Percentiles rank a stretch among this genome's conserved stretches.
Evolutionary conservation across 2,888 invertebrate genomes (phyloP).

Genomic region (Dorcus parallelipipedus): DNA sequence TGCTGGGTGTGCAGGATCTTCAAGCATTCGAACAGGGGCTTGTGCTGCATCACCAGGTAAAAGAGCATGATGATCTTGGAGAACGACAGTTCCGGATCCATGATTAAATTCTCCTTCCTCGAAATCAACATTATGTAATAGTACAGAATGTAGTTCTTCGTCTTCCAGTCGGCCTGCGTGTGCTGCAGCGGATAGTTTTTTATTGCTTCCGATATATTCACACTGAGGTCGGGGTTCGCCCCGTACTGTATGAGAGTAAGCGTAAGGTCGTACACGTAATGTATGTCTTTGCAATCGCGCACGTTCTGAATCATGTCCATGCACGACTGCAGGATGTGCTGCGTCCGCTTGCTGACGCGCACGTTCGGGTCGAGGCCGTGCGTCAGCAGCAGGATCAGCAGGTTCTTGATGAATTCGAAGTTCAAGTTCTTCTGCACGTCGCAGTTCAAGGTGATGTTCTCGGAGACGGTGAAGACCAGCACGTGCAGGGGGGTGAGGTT

Average conservation of each 20-base stretch:
- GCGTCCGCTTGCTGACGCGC: constrained; percentile 57
- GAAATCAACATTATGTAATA: constrained; percentile 70
- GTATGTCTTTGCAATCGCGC: constrained; percentile 62
- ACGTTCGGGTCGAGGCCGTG: constrained; percentile 67
- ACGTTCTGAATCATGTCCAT: constrained; percentile 69
- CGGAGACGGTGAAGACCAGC: constrained; percentile 67
- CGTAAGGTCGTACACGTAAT: constrained; percentile 65
- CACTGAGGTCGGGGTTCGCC: constrained; percentile 67
- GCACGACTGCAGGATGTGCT: constrained; percentile 68
- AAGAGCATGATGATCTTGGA: constrained; percentile 64
- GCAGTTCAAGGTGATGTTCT: constrained; percentile 66
- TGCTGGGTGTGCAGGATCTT: constrained; percentile 63
- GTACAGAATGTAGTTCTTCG: constrained; percentile 61
- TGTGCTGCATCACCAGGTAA: constrained; percentile 66
- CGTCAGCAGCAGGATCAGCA: constrained; percentile 61
- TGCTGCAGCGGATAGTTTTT: constrained; percentile 42
- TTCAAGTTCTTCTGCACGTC: constrained; percentile 65
- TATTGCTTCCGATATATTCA: constrained; percentile 51
- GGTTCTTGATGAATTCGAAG: constrained; percentile 68
- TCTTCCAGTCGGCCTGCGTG: constrained; percentile 53
- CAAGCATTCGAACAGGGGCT: constrained; percentile 65
- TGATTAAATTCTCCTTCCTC: constrained; percentile 61
- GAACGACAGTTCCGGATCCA: constrained; percentile 61
- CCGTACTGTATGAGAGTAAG: constrained; percentile 70
- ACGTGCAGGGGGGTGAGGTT: constrained; percentile 69